These are phyloP conservation scores for Cisticola juncidis DNA, from an alignment of 2,113 vertebrate genomes.

Conservation along the genomic window DNA sequence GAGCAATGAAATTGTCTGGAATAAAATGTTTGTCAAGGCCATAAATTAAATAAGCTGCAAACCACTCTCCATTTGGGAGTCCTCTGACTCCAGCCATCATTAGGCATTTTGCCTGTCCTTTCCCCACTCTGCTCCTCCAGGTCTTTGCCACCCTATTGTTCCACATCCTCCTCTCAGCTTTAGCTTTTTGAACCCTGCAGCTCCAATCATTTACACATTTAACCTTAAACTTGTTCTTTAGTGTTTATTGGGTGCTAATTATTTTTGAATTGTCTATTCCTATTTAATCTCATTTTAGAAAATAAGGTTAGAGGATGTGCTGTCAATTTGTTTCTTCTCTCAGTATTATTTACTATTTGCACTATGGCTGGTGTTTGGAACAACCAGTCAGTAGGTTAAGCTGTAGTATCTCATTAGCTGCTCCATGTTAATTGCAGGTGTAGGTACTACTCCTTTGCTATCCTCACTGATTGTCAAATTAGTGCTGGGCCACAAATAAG, in stretches of 20 bases:
- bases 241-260: background rate
- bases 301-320: background rate
- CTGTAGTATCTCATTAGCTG: background rate
- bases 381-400: background rate
- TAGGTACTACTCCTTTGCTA: background rate
- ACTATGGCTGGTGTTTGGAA: background rate
- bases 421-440: background rate
- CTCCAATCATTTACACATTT: accelerated
- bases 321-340: background rate
- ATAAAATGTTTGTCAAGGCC: background rate
- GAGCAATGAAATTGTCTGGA: background rate
- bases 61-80: background rate
- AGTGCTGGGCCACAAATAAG: background rate
- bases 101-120: background rate
- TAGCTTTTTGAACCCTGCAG: background rate
- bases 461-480: background rate
- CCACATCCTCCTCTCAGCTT: background rate
- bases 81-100: background rate
- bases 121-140: background rate
- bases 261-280: background rate
- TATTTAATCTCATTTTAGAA: background rate
- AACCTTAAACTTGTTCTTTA: background rate
- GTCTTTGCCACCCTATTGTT: background rate
- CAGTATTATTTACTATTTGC: background rate
- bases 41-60: background rate